These are phyloP conservation scores for Protomyctophum bolini DNA, from an alignment of 2,113 vertebrate genomes.

Conservation along the genomic window DNA sequence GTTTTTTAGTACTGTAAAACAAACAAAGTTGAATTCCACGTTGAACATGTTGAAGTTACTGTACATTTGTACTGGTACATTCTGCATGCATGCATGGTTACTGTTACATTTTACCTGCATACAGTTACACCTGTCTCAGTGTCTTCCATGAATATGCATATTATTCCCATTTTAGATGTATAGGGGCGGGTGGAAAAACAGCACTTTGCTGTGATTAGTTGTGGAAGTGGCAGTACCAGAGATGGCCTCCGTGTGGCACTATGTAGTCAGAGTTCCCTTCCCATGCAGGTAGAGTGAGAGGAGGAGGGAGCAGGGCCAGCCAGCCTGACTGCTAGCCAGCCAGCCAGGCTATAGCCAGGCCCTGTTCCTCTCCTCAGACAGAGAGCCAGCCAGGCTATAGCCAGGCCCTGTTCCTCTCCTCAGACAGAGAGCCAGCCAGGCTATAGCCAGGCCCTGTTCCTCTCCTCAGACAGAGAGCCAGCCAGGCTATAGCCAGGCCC, in stretches of 20 bases:
- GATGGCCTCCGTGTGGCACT: conserved; percentile 73
- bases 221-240: conserved; percentile 34
- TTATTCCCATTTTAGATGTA: conserved; percentile 26
- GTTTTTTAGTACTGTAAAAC: neutral
- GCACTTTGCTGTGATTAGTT: neutral
- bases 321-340: neutral
- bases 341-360: neutral
- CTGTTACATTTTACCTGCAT: no score
- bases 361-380: no score
- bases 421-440: neutral
- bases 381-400: no score
- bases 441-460: neutral
- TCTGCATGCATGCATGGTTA: no score
- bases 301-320: neutral
- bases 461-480: conserved; percentile 1
- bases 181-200: neutral
- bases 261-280: conserved; percentile 76
- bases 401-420: no score
- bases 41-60: no score
- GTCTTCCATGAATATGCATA: neutral
- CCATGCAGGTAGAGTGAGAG: neutral
- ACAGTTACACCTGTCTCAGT: no score
- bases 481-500: conserved; percentile 6
- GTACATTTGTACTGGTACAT: no score
- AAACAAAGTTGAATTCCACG: no score